Evolutionary conservation across 37 sponge, comb jelly and placozoan species (phyloP).

Genomic region (Axinella damicornis): DNA sequence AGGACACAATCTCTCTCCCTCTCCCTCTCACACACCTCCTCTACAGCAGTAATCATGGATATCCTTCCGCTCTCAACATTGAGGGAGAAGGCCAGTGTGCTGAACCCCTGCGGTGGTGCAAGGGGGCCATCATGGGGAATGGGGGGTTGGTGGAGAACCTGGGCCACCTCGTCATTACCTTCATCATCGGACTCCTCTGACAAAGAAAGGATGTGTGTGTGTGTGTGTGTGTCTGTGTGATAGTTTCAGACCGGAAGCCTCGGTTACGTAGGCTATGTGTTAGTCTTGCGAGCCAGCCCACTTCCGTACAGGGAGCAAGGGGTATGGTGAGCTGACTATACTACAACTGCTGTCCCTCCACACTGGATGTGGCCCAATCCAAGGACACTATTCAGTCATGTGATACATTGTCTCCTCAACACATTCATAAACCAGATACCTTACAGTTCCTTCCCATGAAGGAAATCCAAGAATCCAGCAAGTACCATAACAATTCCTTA

Average conservation of each 20-base stretch:
- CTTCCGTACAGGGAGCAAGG: no score
- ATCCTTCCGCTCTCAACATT: conserved; percentile 27
- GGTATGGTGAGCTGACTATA: no score
- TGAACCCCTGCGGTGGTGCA: neutral
- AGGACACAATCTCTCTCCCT: conserved; percentile 21
- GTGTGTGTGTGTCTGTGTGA: neutral
- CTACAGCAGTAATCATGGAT: conserved; percentile 42
- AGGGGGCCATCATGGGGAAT: no score
- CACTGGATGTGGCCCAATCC: no score
- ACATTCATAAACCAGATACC: no score
- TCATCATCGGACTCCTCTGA: conserved; percentile 56
- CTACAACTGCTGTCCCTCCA: no score
- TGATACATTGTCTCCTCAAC: no score
- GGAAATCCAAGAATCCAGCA: no score
- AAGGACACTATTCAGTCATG: no score
- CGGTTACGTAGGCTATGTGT: neutral
- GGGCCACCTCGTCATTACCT: neutral
- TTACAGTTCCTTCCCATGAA: no score
- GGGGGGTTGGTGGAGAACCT: neutral
- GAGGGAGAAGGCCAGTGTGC: conserved; percentile 39
- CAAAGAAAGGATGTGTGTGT: neutral
- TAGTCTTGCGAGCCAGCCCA: no score
- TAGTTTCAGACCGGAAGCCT: neutral
- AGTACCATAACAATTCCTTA: no score
- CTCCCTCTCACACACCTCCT: neutral